Base-by-base conservation (phyloP, 2,797 vertebrate genomes). In the Scomberomorus guttatus region DNA sequence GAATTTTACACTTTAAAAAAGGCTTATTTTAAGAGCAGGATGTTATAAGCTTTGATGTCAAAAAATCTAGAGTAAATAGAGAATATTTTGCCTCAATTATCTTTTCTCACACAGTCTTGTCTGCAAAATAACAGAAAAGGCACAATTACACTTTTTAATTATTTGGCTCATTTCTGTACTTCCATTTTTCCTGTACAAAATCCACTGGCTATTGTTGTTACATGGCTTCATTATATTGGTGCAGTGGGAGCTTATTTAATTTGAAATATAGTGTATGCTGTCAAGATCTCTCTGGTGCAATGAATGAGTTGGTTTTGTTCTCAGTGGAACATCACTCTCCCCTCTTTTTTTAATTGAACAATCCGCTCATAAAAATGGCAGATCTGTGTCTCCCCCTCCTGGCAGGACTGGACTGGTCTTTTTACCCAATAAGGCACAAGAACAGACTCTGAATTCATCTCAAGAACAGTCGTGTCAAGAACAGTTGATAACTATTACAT, bases 31-130 rank as follows among this genome's bases (percentile, higher is more conserved):
- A 60, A 82, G 68, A 86, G 56, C 58, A 60, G 39, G 62, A 59
- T 57, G 63, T 37, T 84, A 60, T 59, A 64, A 18, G 69, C 82
- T 85, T 91, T 87, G 78, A 82, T 85, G 64, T 86, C 17, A 32
- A 83, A 74, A 82, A 75, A 68, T 68, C 10, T 1, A n/a, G 18
- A 73, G 56, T 62, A 65, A 72, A 85, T 65, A 68, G 54, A 68
- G 60, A 20, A 78, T 78, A 27, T 50, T 55, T 62, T 44, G 54
- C 50, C 27, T 57, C 37, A 59, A 71, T 58, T 22, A 65, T 73
- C 27, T 60, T 48, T 79, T 81, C 37, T 73, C 7, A 4, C 25
- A 72, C 34, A 60, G 51, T 18, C 18, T 42, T 39, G 13, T 27
- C 59, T 62, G 55, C 25, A 80, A 69, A 76, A 60, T 52, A 57